These are phyloP conservation scores for Acipenser transmontanus DNA, from an alignment of 2,797 vertebrate genomes.

Conservation along the genomic window DNA sequence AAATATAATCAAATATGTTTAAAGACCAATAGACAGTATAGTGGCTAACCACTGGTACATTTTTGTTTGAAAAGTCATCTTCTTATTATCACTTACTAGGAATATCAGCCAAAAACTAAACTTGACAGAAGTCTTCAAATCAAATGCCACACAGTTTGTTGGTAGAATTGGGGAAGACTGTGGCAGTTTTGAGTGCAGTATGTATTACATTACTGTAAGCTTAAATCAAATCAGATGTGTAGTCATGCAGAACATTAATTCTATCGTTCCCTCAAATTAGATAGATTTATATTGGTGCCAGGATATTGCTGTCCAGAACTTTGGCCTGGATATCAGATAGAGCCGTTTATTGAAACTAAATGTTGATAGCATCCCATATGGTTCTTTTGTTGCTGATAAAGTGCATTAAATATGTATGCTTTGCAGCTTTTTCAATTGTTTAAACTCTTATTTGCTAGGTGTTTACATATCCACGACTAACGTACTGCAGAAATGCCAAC, in stretches of 20 bases:
- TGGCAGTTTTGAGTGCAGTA: constrained; percentile 42
- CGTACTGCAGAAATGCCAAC: constrained; percentile 30
- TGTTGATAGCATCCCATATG: constrained; percentile 38
- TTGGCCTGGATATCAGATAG: constrained; percentile 30
- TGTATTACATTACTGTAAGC: constrained; percentile 43
- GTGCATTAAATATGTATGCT: constrained; percentile 21
- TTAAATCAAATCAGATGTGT: constrained; percentile 64
- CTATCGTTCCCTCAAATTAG: constrained; percentile 54
- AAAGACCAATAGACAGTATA: constrained; percentile 41
- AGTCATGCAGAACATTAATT: constrained; percentile 51
- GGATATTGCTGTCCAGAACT: constrained; percentile 38
- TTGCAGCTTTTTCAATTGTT: constrained; percentile 16
- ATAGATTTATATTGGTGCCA: constrained; percentile 40
- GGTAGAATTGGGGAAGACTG: constrained; percentile 39
- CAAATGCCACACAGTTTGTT: constrained; percentile 33
- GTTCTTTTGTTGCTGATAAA: constrained; percentile 13
- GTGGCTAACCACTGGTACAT: constrained; percentile 45
- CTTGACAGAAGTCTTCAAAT: constrained; percentile 40
- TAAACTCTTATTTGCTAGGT: constrained; percentile 28
- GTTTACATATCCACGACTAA: constrained; percentile 33
- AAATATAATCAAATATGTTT: constrained; percentile 31
- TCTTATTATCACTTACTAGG: constrained; percentile 69
- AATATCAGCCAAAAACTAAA: constrained; percentile 46
- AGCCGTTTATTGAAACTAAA: constrained; percentile 26
- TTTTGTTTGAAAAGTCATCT: constrained; percentile 46